A percentile compares a stretch with the other conserved stretches of the same genome.
Conservation (phyloP, 1,140 invertebrate species). For the Antheraea pernyi region DNA sequence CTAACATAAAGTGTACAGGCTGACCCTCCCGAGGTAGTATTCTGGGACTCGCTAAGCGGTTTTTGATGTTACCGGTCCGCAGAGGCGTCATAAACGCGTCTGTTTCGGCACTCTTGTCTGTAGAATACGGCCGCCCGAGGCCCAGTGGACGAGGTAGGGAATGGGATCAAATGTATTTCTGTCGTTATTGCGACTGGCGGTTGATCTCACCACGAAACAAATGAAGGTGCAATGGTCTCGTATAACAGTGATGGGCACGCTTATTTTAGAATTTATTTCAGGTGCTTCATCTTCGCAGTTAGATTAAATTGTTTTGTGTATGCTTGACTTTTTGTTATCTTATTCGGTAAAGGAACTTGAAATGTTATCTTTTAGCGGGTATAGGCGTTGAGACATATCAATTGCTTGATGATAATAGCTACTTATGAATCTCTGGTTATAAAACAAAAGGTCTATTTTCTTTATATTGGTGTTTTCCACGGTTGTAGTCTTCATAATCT, state of each 20-base stretch:
- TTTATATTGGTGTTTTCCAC: too few relatives aligned
- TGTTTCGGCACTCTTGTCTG: constrained; percentile 27
- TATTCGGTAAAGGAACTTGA: too few relatives aligned
- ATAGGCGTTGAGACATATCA: too few relatives aligned
- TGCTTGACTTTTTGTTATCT: too few relatives aligned
- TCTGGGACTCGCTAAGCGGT: constrained; percentile 36
- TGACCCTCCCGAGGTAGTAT: constrained; percentile 28
- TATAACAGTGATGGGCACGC: constrained; percentile 5
- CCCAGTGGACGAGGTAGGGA: background rate
- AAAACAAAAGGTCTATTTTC: too few relatives aligned
- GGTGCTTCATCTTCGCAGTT: background rate
- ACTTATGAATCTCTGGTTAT: too few relatives aligned
- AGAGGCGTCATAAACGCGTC: constrained; percentile 37
- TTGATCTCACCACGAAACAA: constrained; percentile 26
- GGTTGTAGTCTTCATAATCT: too few relatives aligned
- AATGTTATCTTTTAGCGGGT: too few relatives aligned
- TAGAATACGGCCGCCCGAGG: constrained; percentile 21
- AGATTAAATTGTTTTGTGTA: background rate
- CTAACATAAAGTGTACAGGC: constrained; percentile 33
- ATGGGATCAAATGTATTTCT: constrained; percentile 25
- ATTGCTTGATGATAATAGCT: too few relatives aligned
- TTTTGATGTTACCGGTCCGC: constrained; percentile 37
- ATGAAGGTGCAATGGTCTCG: constrained; percentile 31
- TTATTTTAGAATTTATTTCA: constrained; percentile 2
- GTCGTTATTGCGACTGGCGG: constrained; percentile 18